Conservation (phyloP, 2,113 vertebrate species). For the Malaclemys terrapin region DNA sequence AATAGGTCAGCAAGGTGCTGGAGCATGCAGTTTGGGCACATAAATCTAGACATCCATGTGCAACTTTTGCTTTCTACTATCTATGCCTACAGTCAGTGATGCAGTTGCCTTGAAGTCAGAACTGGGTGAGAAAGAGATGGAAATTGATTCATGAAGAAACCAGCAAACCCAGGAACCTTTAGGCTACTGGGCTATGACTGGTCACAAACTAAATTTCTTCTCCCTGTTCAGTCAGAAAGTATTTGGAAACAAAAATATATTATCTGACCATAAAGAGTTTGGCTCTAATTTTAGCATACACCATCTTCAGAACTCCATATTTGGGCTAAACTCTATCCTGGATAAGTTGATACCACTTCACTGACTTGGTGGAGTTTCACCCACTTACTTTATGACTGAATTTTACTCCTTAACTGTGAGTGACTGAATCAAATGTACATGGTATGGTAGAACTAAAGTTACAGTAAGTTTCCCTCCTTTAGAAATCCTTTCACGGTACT, state of each 20-base stretch:
- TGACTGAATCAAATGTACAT: not conserved
- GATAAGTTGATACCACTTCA: not conserved
- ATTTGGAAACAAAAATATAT: not conserved
- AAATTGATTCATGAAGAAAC: not conserved
- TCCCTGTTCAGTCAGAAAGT: conserved; percentile 6
- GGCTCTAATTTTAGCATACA: not conserved
- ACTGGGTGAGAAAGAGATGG: not conserved
- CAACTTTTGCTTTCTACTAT: not conserved
- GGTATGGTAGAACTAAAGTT: not conserved
- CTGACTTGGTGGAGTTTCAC: not conserved
- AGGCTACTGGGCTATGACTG: not conserved
- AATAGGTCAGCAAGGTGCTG: not conserved
- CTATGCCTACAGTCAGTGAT: not conserved
- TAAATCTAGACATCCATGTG: not conserved
- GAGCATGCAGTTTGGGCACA: not conserved
- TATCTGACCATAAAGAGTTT: not conserved
- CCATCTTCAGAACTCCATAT: not conserved
- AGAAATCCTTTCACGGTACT: not conserved
- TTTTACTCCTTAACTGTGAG: not conserved
- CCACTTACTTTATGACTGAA: not conserved
- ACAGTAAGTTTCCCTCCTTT: not conserved
- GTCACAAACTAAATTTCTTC: not conserved
- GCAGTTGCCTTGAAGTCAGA: not conserved
- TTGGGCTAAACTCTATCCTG: not conserved
- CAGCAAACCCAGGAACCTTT: not conserved